These are phyloP conservation scores for Motacilla tschutschensis DNA, from an alignment of 2,113 vertebrate species.

Conservation along the genomic window DNA sequence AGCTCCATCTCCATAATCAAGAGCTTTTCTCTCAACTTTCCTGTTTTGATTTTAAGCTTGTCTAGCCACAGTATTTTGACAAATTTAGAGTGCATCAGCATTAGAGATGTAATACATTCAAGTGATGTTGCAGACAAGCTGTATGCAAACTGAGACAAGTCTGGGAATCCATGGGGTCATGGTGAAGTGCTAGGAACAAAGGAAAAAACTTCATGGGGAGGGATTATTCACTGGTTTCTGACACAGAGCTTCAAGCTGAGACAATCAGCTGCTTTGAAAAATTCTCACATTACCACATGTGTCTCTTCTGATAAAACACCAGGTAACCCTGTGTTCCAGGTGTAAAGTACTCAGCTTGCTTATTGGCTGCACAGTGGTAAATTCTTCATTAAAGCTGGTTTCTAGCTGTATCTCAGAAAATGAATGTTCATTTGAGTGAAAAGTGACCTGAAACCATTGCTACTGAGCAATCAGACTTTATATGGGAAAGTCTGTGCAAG, in stretches of 20 bases:
- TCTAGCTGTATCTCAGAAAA: neutral
- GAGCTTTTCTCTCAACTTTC: neutral
- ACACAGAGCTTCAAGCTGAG: neutral
- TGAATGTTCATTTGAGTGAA: constrained; percentile 3
- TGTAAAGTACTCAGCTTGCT: neutral
- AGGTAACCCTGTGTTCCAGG: neutral
- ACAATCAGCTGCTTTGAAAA: neutral
- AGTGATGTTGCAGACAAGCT: neutral
- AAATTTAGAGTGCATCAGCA: neutral
- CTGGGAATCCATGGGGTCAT: neutral
- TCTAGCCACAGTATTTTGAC: constrained; percentile 1
- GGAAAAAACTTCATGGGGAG: neutral
- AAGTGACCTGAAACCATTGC: neutral
- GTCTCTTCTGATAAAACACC: neutral
- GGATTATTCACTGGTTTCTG: neutral
- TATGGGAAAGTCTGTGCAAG: neutral
- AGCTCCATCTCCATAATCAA: neutral
- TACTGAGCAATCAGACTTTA: neutral
- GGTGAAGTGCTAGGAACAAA: neutral
- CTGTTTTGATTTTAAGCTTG: constrained; percentile 2
- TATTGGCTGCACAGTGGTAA: neutral
- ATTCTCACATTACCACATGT: neutral
- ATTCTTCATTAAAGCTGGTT: constrained; percentile 7
- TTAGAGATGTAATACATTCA: neutral
- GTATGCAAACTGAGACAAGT: neutral